These are phyloP conservation scores for Schmidtea mediterranea DNA, from an alignment of 1,140 invertebrate genomes.

Conservation along the genomic window DNA sequence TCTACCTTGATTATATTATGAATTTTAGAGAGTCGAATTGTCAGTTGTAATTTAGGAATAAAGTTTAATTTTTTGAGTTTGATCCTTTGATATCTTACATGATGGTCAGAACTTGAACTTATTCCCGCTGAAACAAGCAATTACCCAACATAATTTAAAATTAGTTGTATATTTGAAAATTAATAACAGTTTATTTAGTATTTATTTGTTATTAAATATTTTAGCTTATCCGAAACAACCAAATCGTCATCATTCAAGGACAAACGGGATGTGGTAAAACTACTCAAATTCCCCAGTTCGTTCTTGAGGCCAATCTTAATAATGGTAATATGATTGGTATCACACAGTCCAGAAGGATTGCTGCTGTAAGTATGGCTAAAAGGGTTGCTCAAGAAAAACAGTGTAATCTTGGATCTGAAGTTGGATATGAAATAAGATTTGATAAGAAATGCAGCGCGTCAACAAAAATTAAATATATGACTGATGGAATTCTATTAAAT, in stretches of 20 bases:
- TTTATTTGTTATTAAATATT: too few species aligned
- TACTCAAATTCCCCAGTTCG: slow-evolving; percentile 74
- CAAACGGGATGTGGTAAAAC: slow-evolving; percentile 90
- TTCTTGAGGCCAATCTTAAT: slow-evolving; percentile 61
- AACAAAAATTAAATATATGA: slow-evolving; percentile 95
- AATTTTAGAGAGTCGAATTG: too few species aligned
- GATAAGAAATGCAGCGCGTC: slow-evolving; percentile 64
- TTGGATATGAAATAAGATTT: slow-evolving; percentile 80
- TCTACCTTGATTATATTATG: too few species aligned
- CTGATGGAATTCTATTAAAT: slow-evolving; percentile 88
- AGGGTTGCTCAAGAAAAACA: slow-evolving; percentile 70
- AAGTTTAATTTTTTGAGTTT: too few species aligned
- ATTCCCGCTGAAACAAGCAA: too few species aligned
- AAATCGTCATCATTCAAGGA: slow-evolving; percentile 56
- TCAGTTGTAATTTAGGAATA: too few species aligned
- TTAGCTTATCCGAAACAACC: too few species aligned
- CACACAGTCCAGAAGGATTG: slow-evolving; percentile 81
- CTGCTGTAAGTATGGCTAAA: slow-evolving; percentile 79
- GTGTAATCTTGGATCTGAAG: slow-evolving; percentile 34
- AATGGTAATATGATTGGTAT: slow-evolving; percentile 43
- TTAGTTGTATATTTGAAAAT: too few species aligned
- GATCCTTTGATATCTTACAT: too few species aligned
- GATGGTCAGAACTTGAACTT: too few species aligned
- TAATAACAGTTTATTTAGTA: too few species aligned
- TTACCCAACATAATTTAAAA: too few species aligned